phyloP scores from a whole-genome alignment of 2,113 vertebrate species.

The Perca schrenkii region DNA sequence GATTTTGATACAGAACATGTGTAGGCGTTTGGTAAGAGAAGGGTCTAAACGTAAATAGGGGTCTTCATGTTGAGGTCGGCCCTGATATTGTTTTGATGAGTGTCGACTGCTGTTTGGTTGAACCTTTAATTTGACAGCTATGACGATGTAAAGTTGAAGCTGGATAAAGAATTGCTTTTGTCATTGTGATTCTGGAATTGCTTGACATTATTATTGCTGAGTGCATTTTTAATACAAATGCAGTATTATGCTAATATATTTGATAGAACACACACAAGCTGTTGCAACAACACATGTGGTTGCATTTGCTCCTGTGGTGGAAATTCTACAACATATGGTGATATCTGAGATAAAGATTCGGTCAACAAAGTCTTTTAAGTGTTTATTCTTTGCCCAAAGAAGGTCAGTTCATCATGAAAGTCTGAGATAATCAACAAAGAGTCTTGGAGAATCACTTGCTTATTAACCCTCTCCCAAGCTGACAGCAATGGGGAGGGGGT shows the following conservation, averaged over 20 bases:
- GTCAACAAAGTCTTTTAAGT: too few relatives aligned
- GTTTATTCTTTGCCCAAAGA: too few relatives aligned
- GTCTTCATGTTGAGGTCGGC: slow-evolving; percentile 18
- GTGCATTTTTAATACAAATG: slow-evolving; percentile 16
- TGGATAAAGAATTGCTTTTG: slow-evolving; percentile 26
- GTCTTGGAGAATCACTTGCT: too few relatives aligned
- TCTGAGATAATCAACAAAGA: too few relatives aligned
- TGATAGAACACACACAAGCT: not conserved
- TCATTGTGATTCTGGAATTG: slow-evolving; percentile 20
- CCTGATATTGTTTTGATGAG: slow-evolving; percentile 54
- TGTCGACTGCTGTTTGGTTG: slow-evolving; percentile 35
- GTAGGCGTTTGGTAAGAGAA: slow-evolving; percentile 51
- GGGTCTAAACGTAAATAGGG: slow-evolving; percentile 44
- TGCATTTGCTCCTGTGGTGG: too few relatives aligned
- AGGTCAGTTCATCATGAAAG: too few relatives aligned
- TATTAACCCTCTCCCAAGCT: too few relatives aligned
- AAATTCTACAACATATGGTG: too few relatives aligned
- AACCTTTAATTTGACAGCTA: slow-evolving; percentile 61
- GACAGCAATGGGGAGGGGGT: too few relatives aligned
- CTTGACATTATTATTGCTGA: slow-evolving; percentile 26
- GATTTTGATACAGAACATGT: slow-evolving; percentile 70
- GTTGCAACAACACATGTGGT: not conserved
- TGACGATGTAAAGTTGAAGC: slow-evolving; percentile 14
- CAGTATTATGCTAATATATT: not conserved
- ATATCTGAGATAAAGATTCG: too few relatives aligned